Base-by-base conservation (phyloP, 2,888 invertebrate species). In the Chaetogeoica ovagalla region DNA sequence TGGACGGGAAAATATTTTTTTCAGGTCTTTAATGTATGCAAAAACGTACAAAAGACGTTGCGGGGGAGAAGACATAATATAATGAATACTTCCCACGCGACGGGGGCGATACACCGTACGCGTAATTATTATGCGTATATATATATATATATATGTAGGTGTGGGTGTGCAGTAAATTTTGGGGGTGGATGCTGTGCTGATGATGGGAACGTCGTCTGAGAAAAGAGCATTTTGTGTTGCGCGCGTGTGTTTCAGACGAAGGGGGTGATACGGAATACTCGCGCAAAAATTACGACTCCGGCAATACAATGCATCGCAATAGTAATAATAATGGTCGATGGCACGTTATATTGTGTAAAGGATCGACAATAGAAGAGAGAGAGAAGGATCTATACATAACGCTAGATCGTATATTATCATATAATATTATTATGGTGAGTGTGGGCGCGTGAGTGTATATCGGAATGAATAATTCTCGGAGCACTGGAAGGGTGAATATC, bases 41-140 rank as follows among this genome's bases (percentile, higher is more conserved):
- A 5, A 15, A 17, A 39, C n/a, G 17, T 19, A 75, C 66, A 75
- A 75, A 66, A 57, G 66, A 75, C 15, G 30, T 43, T 66, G 65
- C 65, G 75, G 66, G 75, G 75, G 75, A 75, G 75, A 75, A 55
- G 7, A 55, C 13, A 8, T 3, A 17, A n/a, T 19, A 6, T n/a
- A n/a, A n/a, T n/a, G 2, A 2, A n/a, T 11, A 19, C 55, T 65
- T 66, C 39, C 65, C 55, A 65, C 75, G 75, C 63, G 37, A 72
- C 19, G 21, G 66, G 66, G 13, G 6, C 21, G 13, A n/a, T 11
- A 21, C 19, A n/a, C 30, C 19, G 39, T 39, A 39, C 11, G 23
- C 0, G 52, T 70, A 52, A 43, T 43, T 13, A 30, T 55, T 21
- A 60, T 39, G n/a, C 5, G 70, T 48, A 13, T 11, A n/a, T 37